These are phyloP conservation scores for Pavo muticus DNA, from an alignment of 2,113 vertebrate genomes.

Conservation along the genomic window DNA sequence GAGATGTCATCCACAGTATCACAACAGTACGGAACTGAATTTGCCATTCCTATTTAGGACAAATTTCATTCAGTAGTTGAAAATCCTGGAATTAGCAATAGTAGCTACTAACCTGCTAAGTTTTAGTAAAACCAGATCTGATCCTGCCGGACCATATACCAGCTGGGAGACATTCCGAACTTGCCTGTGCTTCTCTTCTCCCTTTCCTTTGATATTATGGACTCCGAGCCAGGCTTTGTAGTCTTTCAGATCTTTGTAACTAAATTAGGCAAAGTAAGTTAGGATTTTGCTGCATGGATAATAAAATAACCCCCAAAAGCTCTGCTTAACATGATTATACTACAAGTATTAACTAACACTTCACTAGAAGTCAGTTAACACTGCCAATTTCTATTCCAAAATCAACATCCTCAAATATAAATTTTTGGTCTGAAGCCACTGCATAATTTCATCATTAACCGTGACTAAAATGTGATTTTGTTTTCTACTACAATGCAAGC, in stretches of 20 bases:
- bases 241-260: constrained; percentile 91
- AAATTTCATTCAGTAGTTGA: background rate
- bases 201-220: constrained; percentile 85
- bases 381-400: constrained; percentile 45
- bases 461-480: constrained; percentile 6
- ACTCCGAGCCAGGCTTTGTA: constrained; percentile 93
- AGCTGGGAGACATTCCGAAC: constrained; percentile 90
- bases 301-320: background rate
- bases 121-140: constrained; percentile 90
- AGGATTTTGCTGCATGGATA: background rate
- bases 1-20: background rate
- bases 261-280: constrained; percentile 55
- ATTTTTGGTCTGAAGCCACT: background rate
- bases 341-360: background rate
- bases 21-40: background rate
- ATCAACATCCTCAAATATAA: constrained; percentile 6
- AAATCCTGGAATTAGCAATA: background rate
- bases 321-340: background rate
- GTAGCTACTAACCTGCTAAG: constrained; percentile 86
- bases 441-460: constrained; percentile 25
- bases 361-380: background rate
- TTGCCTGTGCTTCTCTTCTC: constrained; percentile 85
- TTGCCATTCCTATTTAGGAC: background rate
- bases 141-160: constrained; percentile 92
- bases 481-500: background rate